Evolutionary conservation across 2,888 invertebrate species (phyloP), one percentile per base, ranked within the genome.

Genomic region (Petrolisthes cinctipes): DNA sequence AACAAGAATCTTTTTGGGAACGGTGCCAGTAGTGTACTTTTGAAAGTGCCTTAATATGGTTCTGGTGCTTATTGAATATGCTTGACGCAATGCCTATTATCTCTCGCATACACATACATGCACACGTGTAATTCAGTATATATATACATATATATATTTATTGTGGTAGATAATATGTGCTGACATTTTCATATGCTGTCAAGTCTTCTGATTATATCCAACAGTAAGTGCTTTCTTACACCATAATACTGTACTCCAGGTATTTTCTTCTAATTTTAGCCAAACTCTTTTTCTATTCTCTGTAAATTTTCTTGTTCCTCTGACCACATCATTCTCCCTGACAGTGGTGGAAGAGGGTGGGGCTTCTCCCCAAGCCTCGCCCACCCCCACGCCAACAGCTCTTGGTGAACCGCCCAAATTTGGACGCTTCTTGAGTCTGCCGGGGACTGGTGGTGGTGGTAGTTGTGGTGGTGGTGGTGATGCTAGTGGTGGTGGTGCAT

Each of bases 341-440:
- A 88, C 88, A 88, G 88, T 88, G 37, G 37, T 37, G 85, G 88
- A 88, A 81, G 88, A 88, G 85, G 88, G 85, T 82, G 88, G 88
- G 85, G 88, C 85, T 88, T 88, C 85, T 68, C 66, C 81, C 57
- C 86, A 82, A 82, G 83, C 82, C 83, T 79, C 86, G 88, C 84
- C 88, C 88, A 51, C 88, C 56, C 90, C 91, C 82, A 89, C 91
- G 78, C 90, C 89, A 71, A 90, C 91, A 91, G 82, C 82, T 88
- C 86, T 85, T 85, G 89, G 86, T 88, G 91, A 91, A 76, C 90
- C 91, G 75, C 90, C 90, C 76, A 90, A 90, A 82, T 91, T 92
- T 91, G 94, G 94, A 94, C 95, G 95, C 93, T 95, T 95, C 94
- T 95, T 95, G 94, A 94, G 95, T 93, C 94, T 95, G 93, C 95